Percentiles rank a stretch among this genome's conserved stretches.
These are phyloP conservation scores for Eupithecia pulchellata DNA, from an alignment of 2,888 invertebrate genomes.

Conservation along the genomic window DNA sequence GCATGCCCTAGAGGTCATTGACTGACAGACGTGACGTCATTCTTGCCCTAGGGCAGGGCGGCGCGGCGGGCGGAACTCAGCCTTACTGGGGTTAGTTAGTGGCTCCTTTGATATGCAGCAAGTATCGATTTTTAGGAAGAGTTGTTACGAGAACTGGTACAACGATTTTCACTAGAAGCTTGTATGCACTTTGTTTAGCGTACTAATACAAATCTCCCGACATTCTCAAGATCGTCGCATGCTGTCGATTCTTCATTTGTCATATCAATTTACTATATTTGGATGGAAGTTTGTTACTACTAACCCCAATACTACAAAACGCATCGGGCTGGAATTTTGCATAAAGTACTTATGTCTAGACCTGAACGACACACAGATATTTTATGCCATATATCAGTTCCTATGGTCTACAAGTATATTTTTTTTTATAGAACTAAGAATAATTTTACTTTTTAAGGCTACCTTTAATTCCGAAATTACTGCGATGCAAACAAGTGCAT, in stretches of 20 bases:
- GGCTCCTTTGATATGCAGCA: background rate
- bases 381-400: no score
- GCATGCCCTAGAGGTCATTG: conserved; percentile 36
- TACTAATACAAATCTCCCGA: no score
- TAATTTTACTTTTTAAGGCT: no score
- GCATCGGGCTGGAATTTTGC: no score
- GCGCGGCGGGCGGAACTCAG: conserved; percentile 25
- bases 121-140: background rate
- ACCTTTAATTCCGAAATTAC: background rate
- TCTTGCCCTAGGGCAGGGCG: conserved; percentile 42
- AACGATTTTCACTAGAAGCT: background rate
- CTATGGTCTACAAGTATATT: no score
- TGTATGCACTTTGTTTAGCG: no score
- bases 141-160: background rate
- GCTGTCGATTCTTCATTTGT: no score
- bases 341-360: no score
- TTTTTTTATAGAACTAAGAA: background rate
- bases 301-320: background rate
- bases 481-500: background rate
- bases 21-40: conserved; percentile 40
- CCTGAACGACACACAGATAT: no score
- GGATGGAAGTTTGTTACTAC: background rate
- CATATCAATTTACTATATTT: no score
- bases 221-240: no score
- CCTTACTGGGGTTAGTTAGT: conserved; percentile 29